Evolutionary conservation across 2,113 vertebrate species (phyloP), one percentile per base, ranked within the genome.

Genomic region (Phyllostomus discolor): DNA sequence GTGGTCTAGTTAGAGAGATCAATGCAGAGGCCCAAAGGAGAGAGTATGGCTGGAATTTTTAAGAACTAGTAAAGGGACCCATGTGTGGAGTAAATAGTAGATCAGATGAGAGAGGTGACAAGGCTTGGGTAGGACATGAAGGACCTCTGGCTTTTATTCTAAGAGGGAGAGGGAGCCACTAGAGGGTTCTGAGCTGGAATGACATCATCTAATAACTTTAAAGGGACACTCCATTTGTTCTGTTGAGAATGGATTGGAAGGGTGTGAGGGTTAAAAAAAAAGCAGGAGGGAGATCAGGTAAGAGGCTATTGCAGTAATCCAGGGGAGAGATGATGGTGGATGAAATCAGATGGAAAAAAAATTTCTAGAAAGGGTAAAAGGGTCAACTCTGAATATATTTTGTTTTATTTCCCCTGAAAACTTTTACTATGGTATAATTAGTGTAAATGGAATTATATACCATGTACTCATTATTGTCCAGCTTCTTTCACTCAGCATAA

Each of bases 291-390:
- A 89, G 64, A 88, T 15, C 31, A 94, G 48, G 86, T 75, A 90
- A 38, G 66, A 94, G 88, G 50, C 52, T 76, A 54, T 2, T 76
- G n/a, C 5, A 82, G 57, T 66, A 78, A 93, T 88, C 46, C n/a
- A 73, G 75, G 33, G 52, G 50, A 57, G 52, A 69, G 43, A 82
- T 46, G 75, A 81, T 69, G 46, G 52, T 57, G 9, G 76, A 91
- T 88, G 69, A 78, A 95, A 84, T 22, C 24, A 89, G 88, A 57
- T 52, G 57, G 35, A 70, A 92, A 76, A 92, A 76, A 28, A 89
- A 69, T 43, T 43, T 43, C 43, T 81, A n/a, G 81, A 89, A 75
- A 73, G 14, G 73, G 59, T 78, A 46, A 91, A 75, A 78, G 50
- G 43, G 79, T 0, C 57, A 11, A 78, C 80, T 84, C 54, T 52